Conservation (phyloP, 2,797 vertebrate species). For the Simalia tracyae region DNA sequence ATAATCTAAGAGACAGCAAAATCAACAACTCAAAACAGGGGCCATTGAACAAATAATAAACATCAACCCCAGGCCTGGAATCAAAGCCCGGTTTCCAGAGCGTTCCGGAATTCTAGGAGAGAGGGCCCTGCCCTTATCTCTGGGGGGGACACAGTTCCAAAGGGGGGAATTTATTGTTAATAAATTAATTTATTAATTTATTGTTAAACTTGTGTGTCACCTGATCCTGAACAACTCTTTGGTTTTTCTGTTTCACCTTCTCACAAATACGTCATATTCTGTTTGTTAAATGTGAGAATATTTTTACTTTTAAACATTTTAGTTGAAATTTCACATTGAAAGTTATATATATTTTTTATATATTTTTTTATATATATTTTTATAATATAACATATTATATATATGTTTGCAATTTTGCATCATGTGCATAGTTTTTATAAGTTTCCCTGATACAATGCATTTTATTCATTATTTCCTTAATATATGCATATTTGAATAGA, state of each 20-base stretch:
- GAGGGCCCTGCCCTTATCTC: too few species aligned
- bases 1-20: too few species aligned
- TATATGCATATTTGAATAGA: not conserved
- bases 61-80: too few species aligned
- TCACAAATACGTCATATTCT: not conserved
- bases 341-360: not conserved
- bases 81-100: not conserved
- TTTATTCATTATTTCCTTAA: not conserved
- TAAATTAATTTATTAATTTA: too few species aligned
- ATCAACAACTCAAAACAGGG: too few species aligned
- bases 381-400: too few species aligned
- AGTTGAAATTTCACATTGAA: not conserved
- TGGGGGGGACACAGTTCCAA: too few species aligned
- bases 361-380: too few species aligned
- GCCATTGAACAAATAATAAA: too few species aligned
- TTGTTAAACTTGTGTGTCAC: too few species aligned
- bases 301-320: not conserved
- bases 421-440: not conserved
- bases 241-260: not conserved
- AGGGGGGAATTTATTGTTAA: too few species aligned
- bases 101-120: not conserved
- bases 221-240: not conserved
- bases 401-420: too few species aligned
- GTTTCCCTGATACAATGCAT: not conserved
- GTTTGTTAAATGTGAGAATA: not conserved